Conservation (phyloP, 2,797 vertebrate genomes). For the Thunnus albacares region DNA sequence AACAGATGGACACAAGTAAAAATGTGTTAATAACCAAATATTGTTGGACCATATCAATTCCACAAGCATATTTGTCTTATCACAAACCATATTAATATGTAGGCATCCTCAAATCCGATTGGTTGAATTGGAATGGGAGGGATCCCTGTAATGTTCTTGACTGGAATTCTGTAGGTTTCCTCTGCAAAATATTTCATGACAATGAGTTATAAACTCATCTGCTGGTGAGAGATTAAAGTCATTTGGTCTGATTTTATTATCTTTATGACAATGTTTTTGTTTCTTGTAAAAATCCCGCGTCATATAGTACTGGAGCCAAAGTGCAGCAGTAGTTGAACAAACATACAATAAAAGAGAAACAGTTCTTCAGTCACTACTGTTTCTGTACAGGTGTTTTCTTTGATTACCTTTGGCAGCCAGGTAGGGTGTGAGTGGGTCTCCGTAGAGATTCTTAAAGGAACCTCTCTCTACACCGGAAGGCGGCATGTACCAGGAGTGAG, state of each 20-base stretch:
- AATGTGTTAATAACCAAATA: neutral
- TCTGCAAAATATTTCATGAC: constrained; percentile 75
- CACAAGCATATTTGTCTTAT: neutral
- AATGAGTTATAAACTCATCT: neutral
- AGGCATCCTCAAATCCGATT: constrained; percentile 91
- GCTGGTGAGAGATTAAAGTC: neutral
- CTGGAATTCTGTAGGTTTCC: constrained; percentile 86
- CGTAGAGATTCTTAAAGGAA: constrained; percentile 82
- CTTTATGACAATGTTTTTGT: neutral
- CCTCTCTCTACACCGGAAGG: constrained; percentile 91
- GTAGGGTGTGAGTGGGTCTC: constrained; percentile 91
- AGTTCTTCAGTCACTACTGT: neutral
- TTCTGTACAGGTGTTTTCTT: neutral
- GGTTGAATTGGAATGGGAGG: constrained; percentile 92
- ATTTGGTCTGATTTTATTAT: constrained; percentile 1
- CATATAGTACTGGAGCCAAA: neutral
- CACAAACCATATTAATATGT: constrained; percentile 89
- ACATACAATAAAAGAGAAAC: constrained; percentile 2
- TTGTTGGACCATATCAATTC: neutral
- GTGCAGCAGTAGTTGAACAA: constrained; percentile 6
- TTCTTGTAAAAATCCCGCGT: neutral
- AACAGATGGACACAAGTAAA: neutral
- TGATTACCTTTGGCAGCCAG: constrained; percentile 89
- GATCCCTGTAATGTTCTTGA: constrained; percentile 78
- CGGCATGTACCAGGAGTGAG: constrained; percentile 92